Conservation (phyloP, 1,140 invertebrate genomes). For the Brachionus paranguensis region DNA sequence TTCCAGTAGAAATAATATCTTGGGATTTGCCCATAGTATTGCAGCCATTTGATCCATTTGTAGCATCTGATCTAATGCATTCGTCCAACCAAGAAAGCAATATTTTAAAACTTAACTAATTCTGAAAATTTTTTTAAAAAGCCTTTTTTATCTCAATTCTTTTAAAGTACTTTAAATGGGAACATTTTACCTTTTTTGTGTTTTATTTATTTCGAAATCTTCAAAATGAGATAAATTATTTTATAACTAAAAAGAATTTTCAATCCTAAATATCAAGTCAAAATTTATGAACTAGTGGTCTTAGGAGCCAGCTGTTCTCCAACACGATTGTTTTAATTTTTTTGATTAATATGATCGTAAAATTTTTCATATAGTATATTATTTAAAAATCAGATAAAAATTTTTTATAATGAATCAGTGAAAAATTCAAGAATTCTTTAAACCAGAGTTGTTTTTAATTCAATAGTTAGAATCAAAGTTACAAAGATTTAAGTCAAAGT, state of each 20-base stretch:
- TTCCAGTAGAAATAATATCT: constrained; percentile 92
- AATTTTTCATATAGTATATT: too few relatives aligned
- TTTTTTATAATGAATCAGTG: too few relatives aligned
- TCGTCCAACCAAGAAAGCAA: not conserved
- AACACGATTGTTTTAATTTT: too few relatives aligned
- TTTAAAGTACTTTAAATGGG: constrained; percentile 1
- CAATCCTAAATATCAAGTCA: too few relatives aligned
- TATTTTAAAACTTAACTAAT: not conserved
- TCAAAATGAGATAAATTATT: not conserved
- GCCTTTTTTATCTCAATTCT: not conserved
- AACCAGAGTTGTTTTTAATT: too few relatives aligned
- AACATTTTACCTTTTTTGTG: not conserved
- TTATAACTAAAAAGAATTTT: not conserved
- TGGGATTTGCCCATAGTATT: constrained; percentile 80
- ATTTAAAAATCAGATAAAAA: too few relatives aligned
- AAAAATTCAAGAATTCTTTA: too few relatives aligned
- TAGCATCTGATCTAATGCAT: constrained; percentile 23
- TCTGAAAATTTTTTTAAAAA: not conserved
- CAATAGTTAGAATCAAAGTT: too few relatives aligned
- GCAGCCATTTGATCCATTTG: constrained; percentile 24
- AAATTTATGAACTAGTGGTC: not conserved
- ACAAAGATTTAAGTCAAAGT: too few relatives aligned
- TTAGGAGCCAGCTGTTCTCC: too few relatives aligned
- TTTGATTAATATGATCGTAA: too few relatives aligned
- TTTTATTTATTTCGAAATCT: not conserved